Percentiles rank a stretch among this genome's conserved stretches.
phyloP scores from a whole-genome alignment of 2,797 vertebrate species.

The Kryptolebias ocellatus region DNA sequence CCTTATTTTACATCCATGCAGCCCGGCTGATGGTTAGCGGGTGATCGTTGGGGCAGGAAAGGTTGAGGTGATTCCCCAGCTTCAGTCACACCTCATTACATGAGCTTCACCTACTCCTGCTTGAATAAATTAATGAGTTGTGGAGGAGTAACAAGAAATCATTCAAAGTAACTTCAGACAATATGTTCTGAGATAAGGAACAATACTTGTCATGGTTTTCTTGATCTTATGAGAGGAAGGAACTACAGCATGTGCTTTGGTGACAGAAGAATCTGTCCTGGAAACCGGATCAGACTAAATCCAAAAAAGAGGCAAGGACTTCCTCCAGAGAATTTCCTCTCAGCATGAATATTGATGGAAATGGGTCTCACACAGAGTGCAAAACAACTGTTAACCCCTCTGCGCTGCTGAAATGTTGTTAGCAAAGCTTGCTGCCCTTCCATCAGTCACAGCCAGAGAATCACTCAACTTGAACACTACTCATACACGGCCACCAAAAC shows the following conservation, averaged over 20 bases:
- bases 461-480: conserved; percentile 54
- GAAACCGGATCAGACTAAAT: conserved; percentile 59
- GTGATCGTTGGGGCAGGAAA: conserved; percentile 71
- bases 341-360: conserved; percentile 67
- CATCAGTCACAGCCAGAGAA: conserved; percentile 46
- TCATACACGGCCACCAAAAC: conserved; percentile 17
- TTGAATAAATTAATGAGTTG: conserved; percentile 56
- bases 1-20: conserved; percentile 39
- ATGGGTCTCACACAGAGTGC: conserved; percentile 56
- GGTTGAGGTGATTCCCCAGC: conserved; percentile 68
- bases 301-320: conserved; percentile 56
- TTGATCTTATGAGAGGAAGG: conserved; percentile 20
- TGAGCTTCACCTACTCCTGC: conserved; percentile 42
- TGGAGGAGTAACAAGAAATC: conserved; percentile 36
- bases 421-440: conserved; percentile 28
- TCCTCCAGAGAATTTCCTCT: conserved; percentile 47
- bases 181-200: conserved; percentile 47
- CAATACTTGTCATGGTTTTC: conserved; percentile 42
- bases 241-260: conserved; percentile 21
- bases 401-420: conserved; percentile 50
- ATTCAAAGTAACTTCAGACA: conserved; percentile 42
- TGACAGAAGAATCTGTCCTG: conserved; percentile 54
- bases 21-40: conserved; percentile 67
- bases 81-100: conserved; percentile 71
- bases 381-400: conserved; percentile 67